These are phyloP conservation scores for Nemapogon koenigi DNA, from an alignment of 2,888 invertebrate genomes.

Conservation along the genomic window DNA sequence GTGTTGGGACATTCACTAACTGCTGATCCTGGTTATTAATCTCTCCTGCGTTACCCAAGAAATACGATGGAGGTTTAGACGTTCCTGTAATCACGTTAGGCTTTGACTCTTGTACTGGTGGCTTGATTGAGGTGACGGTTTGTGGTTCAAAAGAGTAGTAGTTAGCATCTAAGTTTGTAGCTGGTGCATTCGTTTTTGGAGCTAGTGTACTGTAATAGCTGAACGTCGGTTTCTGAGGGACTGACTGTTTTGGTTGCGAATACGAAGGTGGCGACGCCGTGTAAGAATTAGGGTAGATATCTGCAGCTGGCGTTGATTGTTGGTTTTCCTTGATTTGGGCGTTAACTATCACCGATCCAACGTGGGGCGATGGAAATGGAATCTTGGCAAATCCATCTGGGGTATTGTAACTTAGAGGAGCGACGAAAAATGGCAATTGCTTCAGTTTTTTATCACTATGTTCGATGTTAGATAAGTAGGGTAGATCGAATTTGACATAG, in stretches of 20 bases:
- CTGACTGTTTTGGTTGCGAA: constrained; percentile 31
- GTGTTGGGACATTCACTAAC: not conserved
- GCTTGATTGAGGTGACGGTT: constrained; percentile 36
- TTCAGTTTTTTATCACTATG: constrained; percentile 74
- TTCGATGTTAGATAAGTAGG: constrained; percentile 79
- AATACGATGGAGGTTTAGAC: constrained; percentile 26
- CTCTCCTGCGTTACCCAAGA: constrained; percentile 24
- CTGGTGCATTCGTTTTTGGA: constrained; percentile 29
- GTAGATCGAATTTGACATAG: constrained; percentile 82
- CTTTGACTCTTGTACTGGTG: constrained; percentile 28
- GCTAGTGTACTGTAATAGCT: constrained; percentile 49
- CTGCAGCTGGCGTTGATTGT: constrained; percentile 21
- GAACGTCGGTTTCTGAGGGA: constrained; percentile 44
- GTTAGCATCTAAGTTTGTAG: constrained; percentile 31
- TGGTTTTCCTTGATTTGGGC: constrained; percentile 43
- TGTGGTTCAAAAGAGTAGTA: constrained; percentile 54
- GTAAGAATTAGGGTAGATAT: constrained; percentile 29
- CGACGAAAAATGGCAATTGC: constrained; percentile 84
- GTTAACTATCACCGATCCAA: constrained; percentile 83
- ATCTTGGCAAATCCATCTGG: constrained; percentile 86
- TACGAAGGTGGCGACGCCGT: constrained; percentile 23
- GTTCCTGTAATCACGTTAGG: constrained; percentile 22
- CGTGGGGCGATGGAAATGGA: constrained; percentile 84
- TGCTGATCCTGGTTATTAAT: constrained; percentile 18
- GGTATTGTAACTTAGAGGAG: constrained; percentile 84